Evolutionary conservation across 23 tunicate genomes (phyloP).

Genomic region (Trididemnum clinides): DNA sequence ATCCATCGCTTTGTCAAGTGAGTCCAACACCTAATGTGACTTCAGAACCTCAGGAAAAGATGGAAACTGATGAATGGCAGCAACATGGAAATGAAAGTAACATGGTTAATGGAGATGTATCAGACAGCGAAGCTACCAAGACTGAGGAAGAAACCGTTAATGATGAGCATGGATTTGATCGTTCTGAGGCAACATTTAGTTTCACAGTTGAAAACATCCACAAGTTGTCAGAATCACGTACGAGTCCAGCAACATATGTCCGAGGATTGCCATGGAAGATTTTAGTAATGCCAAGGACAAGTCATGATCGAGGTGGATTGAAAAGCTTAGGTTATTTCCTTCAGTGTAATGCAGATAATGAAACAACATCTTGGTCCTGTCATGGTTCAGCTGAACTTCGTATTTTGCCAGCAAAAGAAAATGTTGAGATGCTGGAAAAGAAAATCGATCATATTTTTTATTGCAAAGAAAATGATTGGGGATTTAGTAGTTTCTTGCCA

Average conservation of each 20-base stretch:
- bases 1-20: slow-evolving; percentile 8
- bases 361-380: slow-evolving; percentile 92
- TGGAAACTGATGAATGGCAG: slow-evolving; percentile 63
- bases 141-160: slow-evolving; percentile 62
- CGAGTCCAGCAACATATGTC: slow-evolving; percentile 73
- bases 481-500: slow-evolving; percentile 79
- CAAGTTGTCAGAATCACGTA: slow-evolving; percentile 78
- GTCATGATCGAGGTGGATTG: slow-evolving; percentile 67
- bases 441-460: slow-evolving; percentile 88
- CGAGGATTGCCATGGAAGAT: slow-evolving; percentile 95
- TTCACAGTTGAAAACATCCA: slow-evolving; percentile 76
- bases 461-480: slow-evolving; percentile 99
- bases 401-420: slow-evolving; percentile 84
- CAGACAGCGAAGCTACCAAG: slow-evolving; percentile 60
- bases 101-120: slow-evolving; percentile 63
- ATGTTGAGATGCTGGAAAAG: slow-evolving; percentile 73
- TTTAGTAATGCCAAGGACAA: slow-evolving; percentile 85
- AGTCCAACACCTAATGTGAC: slow-evolving; percentile 30
- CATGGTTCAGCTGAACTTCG: slow-evolving; percentile 95
- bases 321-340: slow-evolving; percentile 92
- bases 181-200: slow-evolving; percentile 89
- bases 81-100: neutral
- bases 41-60: slow-evolving; percentile 30
- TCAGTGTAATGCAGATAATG: slow-evolving; percentile 96
- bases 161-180: slow-evolving; percentile 91